These are phyloP conservation scores for Forbesichthys agassizii DNA, from an alignment of 2,113 vertebrate species.

Conservation along the genomic window DNA sequence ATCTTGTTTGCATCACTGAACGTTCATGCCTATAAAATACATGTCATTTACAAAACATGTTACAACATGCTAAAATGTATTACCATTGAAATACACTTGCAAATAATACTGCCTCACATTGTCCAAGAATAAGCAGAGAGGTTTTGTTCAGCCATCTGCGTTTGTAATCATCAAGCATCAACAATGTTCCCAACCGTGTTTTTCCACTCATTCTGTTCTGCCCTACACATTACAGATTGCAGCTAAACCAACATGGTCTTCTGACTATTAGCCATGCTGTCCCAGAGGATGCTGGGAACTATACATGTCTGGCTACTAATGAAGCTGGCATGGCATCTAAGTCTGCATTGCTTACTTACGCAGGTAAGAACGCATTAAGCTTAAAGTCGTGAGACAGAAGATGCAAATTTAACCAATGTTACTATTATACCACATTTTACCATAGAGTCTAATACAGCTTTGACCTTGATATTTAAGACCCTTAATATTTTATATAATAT, in stretches of 20 bases:
- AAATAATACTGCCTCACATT: constrained; percentile 24
- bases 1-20: constrained; percentile 49
- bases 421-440: no score
- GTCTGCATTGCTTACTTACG: constrained; percentile 62
- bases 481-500: no score
- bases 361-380: constrained; percentile 60
- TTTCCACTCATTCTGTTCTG: constrained; percentile 20
- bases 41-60: constrained; percentile 17
- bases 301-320: constrained; percentile 85
- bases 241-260: constrained; percentile 74
- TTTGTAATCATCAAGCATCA: constrained; percentile 41
- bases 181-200: constrained; percentile 7
- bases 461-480: no score
- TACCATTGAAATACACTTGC: constrained; percentile 26
- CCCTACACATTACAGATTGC: constrained; percentile 51
- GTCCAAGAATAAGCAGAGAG: constrained; percentile 22
- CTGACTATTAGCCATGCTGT: constrained; percentile 79
- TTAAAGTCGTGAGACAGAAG: background rate
- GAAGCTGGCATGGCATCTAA: constrained; percentile 72
- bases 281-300: constrained; percentile 90
- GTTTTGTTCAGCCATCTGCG: constrained; percentile 39
- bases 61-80: constrained; percentile 8
- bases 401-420: background rate
- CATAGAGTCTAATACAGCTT: no score
- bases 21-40: constrained; percentile 28